phyloP scores from a whole-genome alignment of 2,797 vertebrate genomes.

The Acropternis orthonyx region DNA sequence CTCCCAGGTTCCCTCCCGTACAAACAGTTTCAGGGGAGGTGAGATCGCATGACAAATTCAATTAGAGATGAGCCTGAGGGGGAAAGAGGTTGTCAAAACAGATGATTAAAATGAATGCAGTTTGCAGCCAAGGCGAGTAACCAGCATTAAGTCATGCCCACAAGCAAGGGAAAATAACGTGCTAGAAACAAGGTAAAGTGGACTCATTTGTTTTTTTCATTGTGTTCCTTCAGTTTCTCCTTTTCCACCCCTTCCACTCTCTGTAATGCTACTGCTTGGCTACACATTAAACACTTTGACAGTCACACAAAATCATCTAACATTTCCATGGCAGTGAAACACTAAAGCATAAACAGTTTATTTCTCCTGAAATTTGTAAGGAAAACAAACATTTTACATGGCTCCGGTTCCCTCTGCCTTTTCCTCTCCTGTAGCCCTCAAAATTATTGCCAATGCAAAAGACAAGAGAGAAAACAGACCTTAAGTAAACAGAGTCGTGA shows the following conservation, averaged over 20 bases:
- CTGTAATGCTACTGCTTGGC: slow-evolving; percentile 72
- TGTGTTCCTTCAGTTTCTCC: slow-evolving; percentile 34
- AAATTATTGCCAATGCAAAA: slow-evolving; percentile 55
- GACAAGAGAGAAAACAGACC: slow-evolving; percentile 67
- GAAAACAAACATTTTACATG: slow-evolving; percentile 68
- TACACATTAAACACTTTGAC: slow-evolving; percentile 66
- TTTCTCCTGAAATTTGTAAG: slow-evolving; percentile 66
- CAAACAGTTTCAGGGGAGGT: slow-evolving; percentile 24
- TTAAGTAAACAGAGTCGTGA: slow-evolving; percentile 70
- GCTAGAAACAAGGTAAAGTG: slow-evolving; percentile 16
- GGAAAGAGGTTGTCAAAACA: slow-evolving; percentile 55
- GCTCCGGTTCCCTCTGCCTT: slow-evolving; percentile 18
- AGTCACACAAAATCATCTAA: slow-evolving; percentile 67
- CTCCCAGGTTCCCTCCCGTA: background rate
- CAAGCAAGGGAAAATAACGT: slow-evolving; percentile 41
- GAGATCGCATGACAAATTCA: slow-evolving; percentile 54
- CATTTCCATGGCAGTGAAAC: slow-evolving; percentile 66
- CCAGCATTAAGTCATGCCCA: slow-evolving; percentile 55
- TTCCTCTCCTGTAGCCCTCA: slow-evolving; percentile 17
- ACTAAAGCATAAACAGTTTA: slow-evolving; percentile 61
- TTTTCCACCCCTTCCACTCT: slow-evolving; percentile 44
- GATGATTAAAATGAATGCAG: slow-evolving; percentile 30
- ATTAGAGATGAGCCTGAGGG: slow-evolving; percentile 56
- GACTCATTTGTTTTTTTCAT: slow-evolving; percentile 15
- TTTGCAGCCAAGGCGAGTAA: slow-evolving; percentile 45